Evolutionary conservation across 1,140 invertebrate genomes (phyloP).

Genomic region (Hyphantria cunea): DNA sequence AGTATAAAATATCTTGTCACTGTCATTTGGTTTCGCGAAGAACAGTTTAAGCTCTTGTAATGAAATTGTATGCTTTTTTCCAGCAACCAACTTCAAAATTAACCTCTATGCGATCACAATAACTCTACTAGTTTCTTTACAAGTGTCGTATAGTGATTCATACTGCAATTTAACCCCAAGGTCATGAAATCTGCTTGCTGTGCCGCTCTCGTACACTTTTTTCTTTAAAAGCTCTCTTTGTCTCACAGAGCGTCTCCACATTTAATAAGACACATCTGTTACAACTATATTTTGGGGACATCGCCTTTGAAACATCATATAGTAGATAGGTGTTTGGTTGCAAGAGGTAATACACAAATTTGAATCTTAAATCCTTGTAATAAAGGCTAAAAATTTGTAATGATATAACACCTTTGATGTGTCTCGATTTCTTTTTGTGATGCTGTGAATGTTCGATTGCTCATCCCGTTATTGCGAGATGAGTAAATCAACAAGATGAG

Average conservation of each 20-base stretch:
- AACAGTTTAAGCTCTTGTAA: too few relatives aligned
- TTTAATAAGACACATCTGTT: slow-evolving; percentile 55
- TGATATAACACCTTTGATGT: slow-evolving; percentile 25
- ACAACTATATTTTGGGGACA: slow-evolving; percentile 49
- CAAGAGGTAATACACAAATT: slow-evolving; percentile 30
- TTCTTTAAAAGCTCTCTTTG: slow-evolving; percentile 39
- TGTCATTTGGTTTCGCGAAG: too few relatives aligned
- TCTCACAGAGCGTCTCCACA: slow-evolving; percentile 33
- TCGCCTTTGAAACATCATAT: slow-evolving; percentile 43
- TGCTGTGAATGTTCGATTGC: slow-evolving; percentile 11
- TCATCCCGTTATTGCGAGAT: slow-evolving; percentile 6
- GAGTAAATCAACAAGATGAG: slow-evolving; percentile 7
- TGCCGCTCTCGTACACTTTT: slow-evolving; percentile 15
- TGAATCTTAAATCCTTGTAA: slow-evolving; percentile 9
- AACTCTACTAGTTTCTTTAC: too few relatives aligned
- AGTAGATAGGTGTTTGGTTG: slow-evolving; percentile 42
- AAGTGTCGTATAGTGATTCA: slow-evolving; percentile 7
- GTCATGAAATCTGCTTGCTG: slow-evolving; percentile 20
- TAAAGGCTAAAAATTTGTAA: slow-evolving; percentile 3
- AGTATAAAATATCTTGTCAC: too few relatives aligned
- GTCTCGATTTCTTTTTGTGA: slow-evolving; percentile 19
- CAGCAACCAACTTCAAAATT: too few relatives aligned
- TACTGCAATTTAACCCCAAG: slow-evolving; percentile 9
- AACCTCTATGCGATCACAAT: too few relatives aligned
- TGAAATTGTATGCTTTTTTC: too few relatives aligned